Conservation (phyloP, 2,797 vertebrate genomes). For the Acrossocheilus wenchowensis region DNA sequence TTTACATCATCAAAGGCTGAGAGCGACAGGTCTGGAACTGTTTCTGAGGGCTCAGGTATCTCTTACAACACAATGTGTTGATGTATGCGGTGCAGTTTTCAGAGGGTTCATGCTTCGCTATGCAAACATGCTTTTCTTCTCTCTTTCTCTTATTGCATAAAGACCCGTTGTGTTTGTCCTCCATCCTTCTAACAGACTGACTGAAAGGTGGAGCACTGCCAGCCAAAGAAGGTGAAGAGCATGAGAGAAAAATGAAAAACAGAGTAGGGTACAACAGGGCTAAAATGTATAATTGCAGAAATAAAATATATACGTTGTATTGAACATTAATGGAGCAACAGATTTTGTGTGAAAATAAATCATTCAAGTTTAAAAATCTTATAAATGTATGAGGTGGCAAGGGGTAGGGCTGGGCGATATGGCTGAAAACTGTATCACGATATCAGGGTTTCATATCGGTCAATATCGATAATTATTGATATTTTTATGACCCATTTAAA, state of each 20-base stretch:
- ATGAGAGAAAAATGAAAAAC: not conserved
- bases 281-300: too few species aligned
- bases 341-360: too few species aligned
- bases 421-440: too few species aligned
- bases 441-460: too few species aligned
- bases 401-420: too few species aligned
- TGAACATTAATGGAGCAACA: too few species aligned
- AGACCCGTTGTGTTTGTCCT: conserved; percentile 28
- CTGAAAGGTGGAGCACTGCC: conserved; percentile 12
- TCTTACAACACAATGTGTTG: not conserved
- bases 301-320: too few species aligned
- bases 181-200: not conserved
- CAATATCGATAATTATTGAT: too few species aligned
- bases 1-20: not conserved
- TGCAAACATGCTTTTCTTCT: conserved; percentile 11
- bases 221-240: not conserved
- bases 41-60: conserved; percentile 27
- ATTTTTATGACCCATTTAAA: too few species aligned
- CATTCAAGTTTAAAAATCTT: too few species aligned
- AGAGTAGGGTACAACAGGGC: too few species aligned
- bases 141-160: conserved; percentile 30
- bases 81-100: not conserved
- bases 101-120: not conserved
- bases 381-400: too few species aligned
- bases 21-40: conserved; percentile 2